These are phyloP conservation scores for Choloepus didactylus DNA, from an alignment of 2,797 vertebrate species.

Conservation along the genomic window DNA sequence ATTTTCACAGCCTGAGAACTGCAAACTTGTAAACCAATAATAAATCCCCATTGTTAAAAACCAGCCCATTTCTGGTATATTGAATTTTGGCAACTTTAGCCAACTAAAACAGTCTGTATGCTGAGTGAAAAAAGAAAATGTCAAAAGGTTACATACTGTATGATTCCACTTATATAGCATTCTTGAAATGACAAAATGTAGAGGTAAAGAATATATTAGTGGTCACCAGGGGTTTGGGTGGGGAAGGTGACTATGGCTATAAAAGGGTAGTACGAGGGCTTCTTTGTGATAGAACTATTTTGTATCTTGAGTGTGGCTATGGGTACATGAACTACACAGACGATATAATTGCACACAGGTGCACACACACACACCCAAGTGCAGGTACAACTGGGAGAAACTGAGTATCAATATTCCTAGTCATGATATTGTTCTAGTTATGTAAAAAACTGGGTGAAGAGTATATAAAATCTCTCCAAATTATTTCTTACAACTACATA, in stretches of 20 bases:
- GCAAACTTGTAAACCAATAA: too few relatives aligned
- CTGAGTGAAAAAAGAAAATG: not conserved
- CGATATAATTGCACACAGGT: not conserved
- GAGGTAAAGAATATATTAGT: not conserved
- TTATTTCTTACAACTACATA: not conserved
- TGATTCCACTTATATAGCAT: not conserved
- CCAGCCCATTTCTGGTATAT: too few relatives aligned
- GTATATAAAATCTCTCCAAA: not conserved
- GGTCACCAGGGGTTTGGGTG: not conserved
- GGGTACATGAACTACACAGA: not conserved
- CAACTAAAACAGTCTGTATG: too few relatives aligned
- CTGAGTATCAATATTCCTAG: not conserved
- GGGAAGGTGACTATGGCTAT: not conserved
- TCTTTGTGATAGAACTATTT: not conserved
- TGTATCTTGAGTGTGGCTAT: not conserved
- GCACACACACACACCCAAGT: not conserved
- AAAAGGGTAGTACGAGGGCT: not conserved
- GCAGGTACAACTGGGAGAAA: not conserved
- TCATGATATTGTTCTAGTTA: not conserved
- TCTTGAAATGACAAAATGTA: not conserved
- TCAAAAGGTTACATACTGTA: not conserved
- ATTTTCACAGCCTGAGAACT: too few relatives aligned
- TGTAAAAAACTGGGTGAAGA: not conserved
- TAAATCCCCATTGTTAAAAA: too few relatives aligned
- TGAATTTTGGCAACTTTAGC: too few relatives aligned